These are phyloP conservation scores for Homalodisca vitripennis DNA, from an alignment of 1,140 invertebrate genomes.

Conservation along the genomic window DNA sequence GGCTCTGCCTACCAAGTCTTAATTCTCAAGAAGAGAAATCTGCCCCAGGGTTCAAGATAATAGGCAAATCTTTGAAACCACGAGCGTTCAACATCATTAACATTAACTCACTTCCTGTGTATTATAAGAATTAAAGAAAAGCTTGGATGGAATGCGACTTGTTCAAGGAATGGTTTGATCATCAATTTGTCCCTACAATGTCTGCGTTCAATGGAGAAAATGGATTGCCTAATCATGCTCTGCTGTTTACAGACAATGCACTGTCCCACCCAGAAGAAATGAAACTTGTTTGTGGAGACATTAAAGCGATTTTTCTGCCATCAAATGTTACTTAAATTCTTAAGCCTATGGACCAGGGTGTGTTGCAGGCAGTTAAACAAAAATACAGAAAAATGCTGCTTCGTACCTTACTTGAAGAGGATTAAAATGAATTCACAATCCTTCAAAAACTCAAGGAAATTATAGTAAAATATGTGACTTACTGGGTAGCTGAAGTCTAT, in stretches of 20 bases:
- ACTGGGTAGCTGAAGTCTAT: too few species aligned
- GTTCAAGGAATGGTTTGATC: constrained; percentile 44
- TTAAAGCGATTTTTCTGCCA: constrained; percentile 45
- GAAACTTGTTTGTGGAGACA: constrained; percentile 38
- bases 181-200: constrained; percentile 40
- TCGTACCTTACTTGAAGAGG: constrained; percentile 19
- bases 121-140: constrained; percentile 40
- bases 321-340: constrained; percentile 49
- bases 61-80: constrained; percentile 42
- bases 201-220: neutral
- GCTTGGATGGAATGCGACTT: constrained; percentile 42
- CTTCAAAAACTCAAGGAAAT: too few species aligned
- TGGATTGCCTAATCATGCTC: constrained; percentile 18
- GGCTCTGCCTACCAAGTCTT: constrained; percentile 27
- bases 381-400: constrained; percentile 34
- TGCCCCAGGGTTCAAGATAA: constrained; percentile 35
- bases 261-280: constrained; percentile 40
- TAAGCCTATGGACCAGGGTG: constrained; percentile 48
- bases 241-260: constrained; percentile 45
- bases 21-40: constrained; percentile 1
- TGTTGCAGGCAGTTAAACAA: constrained; percentile 42
- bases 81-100: constrained; percentile 38
- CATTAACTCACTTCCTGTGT: constrained; percentile 33
- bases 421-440: too few species aligned
- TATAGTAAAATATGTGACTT: too few species aligned